Evolutionary conservation across 2,113 vertebrate species (phyloP).

Genomic region (Garra rufa): DNA sequence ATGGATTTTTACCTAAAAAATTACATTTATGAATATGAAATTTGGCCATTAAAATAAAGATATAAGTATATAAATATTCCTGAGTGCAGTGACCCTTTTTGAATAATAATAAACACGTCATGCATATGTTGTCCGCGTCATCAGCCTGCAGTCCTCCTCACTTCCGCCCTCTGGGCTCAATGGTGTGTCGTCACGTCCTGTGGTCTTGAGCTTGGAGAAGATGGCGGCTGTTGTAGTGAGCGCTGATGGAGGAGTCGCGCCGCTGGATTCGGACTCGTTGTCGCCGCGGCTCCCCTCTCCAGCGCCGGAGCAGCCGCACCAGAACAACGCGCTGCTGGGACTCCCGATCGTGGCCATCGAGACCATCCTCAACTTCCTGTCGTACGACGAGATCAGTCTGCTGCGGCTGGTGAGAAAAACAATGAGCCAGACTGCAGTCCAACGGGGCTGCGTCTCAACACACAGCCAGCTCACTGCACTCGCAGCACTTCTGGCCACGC

Average conservation of each 20-base stretch:
- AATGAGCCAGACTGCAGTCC: constrained; percentile 46
- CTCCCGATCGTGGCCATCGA: constrained; percentile 96
- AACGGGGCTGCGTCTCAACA: not conserved
- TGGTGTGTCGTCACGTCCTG: constrained; percentile 74
- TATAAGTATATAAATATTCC: too few relatives aligned
- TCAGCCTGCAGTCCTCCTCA: not conserved
- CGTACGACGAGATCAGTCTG: constrained; percentile 96
- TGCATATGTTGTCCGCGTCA: not conserved
- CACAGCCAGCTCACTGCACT: not conserved
- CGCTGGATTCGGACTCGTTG: constrained; percentile 69
- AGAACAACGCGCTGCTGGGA: constrained; percentile 91
- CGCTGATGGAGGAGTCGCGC: constrained; percentile 73
- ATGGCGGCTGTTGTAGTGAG: constrained; percentile 79
- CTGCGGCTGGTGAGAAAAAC: constrained; percentile 91
- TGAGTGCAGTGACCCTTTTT: too few relatives aligned
- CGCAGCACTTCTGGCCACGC: too few relatives aligned
- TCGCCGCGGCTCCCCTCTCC: constrained; percentile 72
- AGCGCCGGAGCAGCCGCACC: constrained; percentile 84
- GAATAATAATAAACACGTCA: too few relatives aligned
- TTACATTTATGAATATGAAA: too few relatives aligned
- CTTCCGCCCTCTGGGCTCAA: not conserved
- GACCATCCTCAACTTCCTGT: constrained; percentile 89
- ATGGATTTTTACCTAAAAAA: too few relatives aligned
- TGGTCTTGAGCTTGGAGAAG: constrained; percentile 68
- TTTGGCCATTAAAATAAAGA: too few relatives aligned